phyloP scores from a whole-genome alignment of 1,140 invertebrate species.

The Metaphire vulgaris region DNA sequence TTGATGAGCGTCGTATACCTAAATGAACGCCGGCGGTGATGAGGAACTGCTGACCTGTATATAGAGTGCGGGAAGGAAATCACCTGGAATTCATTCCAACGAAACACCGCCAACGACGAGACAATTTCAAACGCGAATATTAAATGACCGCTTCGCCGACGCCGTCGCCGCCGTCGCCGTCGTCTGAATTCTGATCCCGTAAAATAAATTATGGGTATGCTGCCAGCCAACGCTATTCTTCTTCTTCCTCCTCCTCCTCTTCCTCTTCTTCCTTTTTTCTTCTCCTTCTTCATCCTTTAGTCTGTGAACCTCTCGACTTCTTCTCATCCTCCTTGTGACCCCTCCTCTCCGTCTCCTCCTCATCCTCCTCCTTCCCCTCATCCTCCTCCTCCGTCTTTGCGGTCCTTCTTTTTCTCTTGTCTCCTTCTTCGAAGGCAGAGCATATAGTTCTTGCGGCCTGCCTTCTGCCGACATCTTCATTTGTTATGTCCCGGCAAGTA shows the following conservation, averaged over 20 bases:
- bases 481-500: background rate
- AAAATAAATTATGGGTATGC: no score
- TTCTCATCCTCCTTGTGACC: background rate
- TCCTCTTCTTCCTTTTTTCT: constrained; percentile 11
- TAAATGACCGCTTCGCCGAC: no score
- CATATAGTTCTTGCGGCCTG: background rate
- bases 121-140: no score
- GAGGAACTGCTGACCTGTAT: no score
- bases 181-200: no score
- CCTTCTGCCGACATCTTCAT: background rate
- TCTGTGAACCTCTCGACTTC: background rate
- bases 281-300: background rate
- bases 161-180: no score
- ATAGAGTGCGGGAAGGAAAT: no score
- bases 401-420: background rate
- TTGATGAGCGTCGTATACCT: no score
- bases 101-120: no score
- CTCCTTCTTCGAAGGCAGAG: background rate
- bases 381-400: background rate
- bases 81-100: no score
- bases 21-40: no score
- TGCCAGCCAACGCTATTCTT: no score
- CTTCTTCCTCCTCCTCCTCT: constrained; percentile 12
- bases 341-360: constrained; percentile 8
- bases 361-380: constrained; percentile 1